phyloP scores from a whole-genome alignment of 1,140 invertebrate genomes.

The Bombus soroeensis region DNA sequence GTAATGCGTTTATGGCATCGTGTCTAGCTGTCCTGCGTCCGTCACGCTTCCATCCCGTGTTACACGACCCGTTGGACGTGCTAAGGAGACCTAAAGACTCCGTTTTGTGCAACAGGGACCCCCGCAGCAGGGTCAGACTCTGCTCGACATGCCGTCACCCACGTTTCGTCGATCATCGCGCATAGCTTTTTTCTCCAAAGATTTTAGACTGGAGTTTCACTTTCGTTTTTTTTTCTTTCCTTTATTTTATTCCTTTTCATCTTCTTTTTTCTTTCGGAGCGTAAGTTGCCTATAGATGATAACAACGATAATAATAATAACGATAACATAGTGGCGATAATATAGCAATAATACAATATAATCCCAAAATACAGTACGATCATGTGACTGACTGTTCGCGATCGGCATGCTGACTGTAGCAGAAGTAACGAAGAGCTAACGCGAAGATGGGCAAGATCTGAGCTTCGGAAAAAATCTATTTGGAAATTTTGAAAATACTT shows the following conservation, averaged over 20 bases:
- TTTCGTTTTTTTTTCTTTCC: background rate
- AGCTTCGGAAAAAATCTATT: no score
- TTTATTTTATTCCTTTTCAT: background rate
- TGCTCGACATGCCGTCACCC: background rate
- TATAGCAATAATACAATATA: no score
- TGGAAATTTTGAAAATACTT: no score
- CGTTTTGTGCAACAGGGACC: conserved; percentile 67
- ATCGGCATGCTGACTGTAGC: no score
- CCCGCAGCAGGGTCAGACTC: conserved; percentile 16
- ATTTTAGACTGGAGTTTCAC: background rate
- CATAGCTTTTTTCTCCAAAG: background rate
- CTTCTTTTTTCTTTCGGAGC: rapidly evolving
- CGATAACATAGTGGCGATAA: no score
- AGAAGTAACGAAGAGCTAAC: no score
- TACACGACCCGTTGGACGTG: conserved; percentile 54
- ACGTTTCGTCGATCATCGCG: conserved; percentile 56
- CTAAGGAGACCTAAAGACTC: conserved; percentile 76
- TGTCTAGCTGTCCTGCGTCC: conserved; percentile 56
- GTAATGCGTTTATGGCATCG: conserved; percentile 77
- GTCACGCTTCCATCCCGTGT: conserved; percentile 62
- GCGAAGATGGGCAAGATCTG: no score
- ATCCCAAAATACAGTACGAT: no score
- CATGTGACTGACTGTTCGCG: no score
- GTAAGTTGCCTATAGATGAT: no score
- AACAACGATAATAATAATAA: no score